Conservation (phyloP, 1,140 invertebrate species). For the Penaeus chinensis region DNA sequence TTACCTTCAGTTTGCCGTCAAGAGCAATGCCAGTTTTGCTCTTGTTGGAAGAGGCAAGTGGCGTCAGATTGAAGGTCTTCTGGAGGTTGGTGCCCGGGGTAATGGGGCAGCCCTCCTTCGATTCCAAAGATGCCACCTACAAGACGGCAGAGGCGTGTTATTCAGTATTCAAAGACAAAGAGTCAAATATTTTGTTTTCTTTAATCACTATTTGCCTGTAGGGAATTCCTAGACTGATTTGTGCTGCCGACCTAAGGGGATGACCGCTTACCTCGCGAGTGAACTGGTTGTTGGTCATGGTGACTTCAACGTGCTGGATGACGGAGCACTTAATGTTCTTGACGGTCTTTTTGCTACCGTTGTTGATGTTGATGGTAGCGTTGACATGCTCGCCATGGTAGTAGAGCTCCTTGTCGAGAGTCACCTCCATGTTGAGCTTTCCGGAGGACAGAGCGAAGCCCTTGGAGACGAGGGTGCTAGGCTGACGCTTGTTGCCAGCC, state of each 20-base stretch:
- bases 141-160: too few species aligned
- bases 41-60: conserved; percentile 86
- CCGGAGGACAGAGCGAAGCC: conserved; percentile 85
- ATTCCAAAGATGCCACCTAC: conserved; percentile 80
- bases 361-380: conserved; percentile 84
- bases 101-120: conserved; percentile 89
- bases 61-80: conserved; percentile 87
- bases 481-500: conserved; percentile 78
- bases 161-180: too few species aligned
- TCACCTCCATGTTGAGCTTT: conserved; percentile 92
- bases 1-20: conserved; percentile 82
- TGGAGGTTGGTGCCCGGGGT: conserved; percentile 87
- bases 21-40: conserved; percentile 84
- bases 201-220: too few species aligned
- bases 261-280: conserved; percentile 77
- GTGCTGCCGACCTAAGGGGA: too few species aligned
- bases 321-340: conserved; percentile 85
- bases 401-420: conserved; percentile 95
- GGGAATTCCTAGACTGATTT: too few species aligned
- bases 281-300: conserved; percentile 93
- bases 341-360: conserved; percentile 89
- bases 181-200: too few species aligned
- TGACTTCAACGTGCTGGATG: conserved; percentile 91
- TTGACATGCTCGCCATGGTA: conserved; percentile 93
- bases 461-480: conserved; percentile 90